Evolutionary conservation across 2,797 vertebrate genomes (phyloP).

Genomic region (Oreonectes daqikongensis): DNA sequence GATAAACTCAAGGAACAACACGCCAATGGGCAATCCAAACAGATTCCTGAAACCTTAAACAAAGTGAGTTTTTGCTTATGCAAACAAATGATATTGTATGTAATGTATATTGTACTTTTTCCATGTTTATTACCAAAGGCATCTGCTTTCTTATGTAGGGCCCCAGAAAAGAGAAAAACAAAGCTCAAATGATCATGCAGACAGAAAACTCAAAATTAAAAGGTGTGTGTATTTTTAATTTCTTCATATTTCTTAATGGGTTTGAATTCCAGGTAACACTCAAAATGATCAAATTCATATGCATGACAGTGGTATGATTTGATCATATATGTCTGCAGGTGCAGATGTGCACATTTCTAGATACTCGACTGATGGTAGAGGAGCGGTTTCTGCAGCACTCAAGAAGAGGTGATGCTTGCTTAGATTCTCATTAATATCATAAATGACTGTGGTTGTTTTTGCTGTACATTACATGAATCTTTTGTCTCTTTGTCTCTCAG

Average conservation of each 20-base stretch:
- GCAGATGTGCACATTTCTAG: constrained; percentile 83
- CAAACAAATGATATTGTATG: too few relatives aligned
- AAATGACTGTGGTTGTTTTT: not conserved
- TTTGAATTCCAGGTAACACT: not conserved
- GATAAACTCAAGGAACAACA: constrained; percentile 12
- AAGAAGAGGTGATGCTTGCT: constrained; percentile 66
- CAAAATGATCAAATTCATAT: not conserved
- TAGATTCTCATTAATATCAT: not conserved
- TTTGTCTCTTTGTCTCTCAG: constrained; percentile 62
- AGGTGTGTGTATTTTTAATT: constrained; percentile 43
- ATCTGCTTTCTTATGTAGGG: constrained; percentile 19
- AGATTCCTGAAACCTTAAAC: constrained; percentile 3
- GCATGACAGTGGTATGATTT: not conserved
- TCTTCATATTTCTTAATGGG: not conserved
- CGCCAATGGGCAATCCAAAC: not conserved
- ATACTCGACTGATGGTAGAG: constrained; percentile 80
- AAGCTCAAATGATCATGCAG: constrained; percentile 10
- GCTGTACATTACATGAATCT: not conserved
- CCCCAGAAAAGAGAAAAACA: constrained; percentile 10
- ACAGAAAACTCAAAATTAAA: constrained; percentile 43
- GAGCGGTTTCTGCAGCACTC: constrained; percentile 75
- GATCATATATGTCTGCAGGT: constrained; percentile 59
- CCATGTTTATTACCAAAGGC: not conserved
- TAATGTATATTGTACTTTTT: not conserved
- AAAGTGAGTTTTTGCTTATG: constrained; percentile 4